Evolutionary conservation across 2,113 vertebrate genomes (phyloP), one percentile per base, ranked within the genome.

Genomic region (Clarias macrocephalus): DNA sequence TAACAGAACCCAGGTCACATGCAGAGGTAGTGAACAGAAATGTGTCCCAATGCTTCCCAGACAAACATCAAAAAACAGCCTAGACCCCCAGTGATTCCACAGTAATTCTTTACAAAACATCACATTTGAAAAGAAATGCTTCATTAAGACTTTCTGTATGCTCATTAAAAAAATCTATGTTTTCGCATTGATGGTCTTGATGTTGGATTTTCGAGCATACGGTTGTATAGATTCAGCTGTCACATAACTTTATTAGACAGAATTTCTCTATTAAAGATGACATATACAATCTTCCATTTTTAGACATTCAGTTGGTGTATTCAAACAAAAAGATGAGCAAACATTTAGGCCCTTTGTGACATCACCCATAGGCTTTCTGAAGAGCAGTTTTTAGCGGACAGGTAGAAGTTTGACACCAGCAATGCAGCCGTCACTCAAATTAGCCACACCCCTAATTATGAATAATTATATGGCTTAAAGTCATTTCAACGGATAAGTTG

Each of bases 1-100:
- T 91, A 90, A 87, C 82, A 83, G 91, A 89, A 90, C 93, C 92
- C 88, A 12, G 37, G 12, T 9, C 19, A 12, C 19, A 48, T 10
- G 37, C 19, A 48, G 37, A 73, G 37, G 70, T 73, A 37, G 37
- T 70, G 68, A 48, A 73, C 37, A 23, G 70, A 73, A 21, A 23
- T 23, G 37, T 1, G 1, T 73, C 33, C 19, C 12, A 37, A 23
- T 73, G 70, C 3, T 13, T 19, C 70, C 70, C 33, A 2, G 19
- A 23, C 33, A 23, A 48, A 21, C 33, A 72, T 37, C 33, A 72
- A 72, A 72, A 16, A 5, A 15, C 30, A 70, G 66, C 28, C 6
- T 70, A 33, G 25, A 28, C 63, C 25, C 25, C n/a, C 63, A 68
- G 16, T 48, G 70, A 48, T 48, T 33, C 10, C 19, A 48, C 42